Percentiles rank a stretch among this genome's conserved stretches.
These are phyloP conservation scores for Lomographa bimaculata DNA, from an alignment of 2,888 invertebrate species.

Conservation along the genomic window DNA sequence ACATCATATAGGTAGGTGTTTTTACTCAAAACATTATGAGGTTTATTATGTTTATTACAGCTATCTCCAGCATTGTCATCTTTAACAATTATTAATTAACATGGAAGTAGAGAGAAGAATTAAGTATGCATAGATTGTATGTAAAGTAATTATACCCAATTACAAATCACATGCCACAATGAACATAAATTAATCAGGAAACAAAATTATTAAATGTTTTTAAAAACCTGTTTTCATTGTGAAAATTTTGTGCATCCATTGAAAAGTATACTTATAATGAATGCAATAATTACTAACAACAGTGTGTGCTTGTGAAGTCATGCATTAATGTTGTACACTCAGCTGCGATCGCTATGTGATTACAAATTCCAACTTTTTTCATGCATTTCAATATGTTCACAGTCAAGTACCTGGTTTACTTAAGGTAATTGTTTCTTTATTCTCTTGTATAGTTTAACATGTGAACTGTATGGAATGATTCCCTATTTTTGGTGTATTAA, in stretches of 20 bases:
- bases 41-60: no score
- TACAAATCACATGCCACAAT: no score
- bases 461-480: slow-evolving; percentile 15
- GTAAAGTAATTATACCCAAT: no score
- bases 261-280: slow-evolving; percentile 32
- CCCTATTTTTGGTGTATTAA: slow-evolving; percentile 14
- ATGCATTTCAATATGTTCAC: slow-evolving; percentile 25
- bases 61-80: no score
- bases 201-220: no score
- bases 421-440: slow-evolving; percentile 23
- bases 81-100: no score
- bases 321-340: slow-evolving; percentile 42
- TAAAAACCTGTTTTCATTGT: no score
- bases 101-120: no score
- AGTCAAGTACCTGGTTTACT: slow-evolving; percentile 23
- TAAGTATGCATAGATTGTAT: no score
- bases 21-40: no score
- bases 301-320: slow-evolving; percentile 36
- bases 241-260: slow-evolving; percentile 21
- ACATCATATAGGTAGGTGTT: no score
- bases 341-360: slow-evolving; percentile 31
- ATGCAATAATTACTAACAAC: slow-evolving; percentile 38
- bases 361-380: slow-evolving; percentile 31
- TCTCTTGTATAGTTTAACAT: slow-evolving; percentile 14
- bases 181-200: no score